Conservation (phyloP, 2,113 vertebrate genomes). For the Brachyhypopomus occidentalis region DNA sequence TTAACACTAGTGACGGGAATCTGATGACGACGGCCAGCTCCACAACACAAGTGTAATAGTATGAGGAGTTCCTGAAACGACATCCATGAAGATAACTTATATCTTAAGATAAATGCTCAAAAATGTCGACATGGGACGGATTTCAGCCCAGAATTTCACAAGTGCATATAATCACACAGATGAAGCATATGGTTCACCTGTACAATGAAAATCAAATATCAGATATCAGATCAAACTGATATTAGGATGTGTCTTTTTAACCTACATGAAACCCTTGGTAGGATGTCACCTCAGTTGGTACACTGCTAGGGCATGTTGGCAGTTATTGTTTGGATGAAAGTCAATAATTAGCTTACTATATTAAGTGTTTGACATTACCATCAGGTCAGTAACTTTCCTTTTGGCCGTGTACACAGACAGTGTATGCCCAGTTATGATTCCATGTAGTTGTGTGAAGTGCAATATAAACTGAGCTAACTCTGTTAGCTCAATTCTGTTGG, state of each 20-base stretch:
- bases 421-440: conserved; percentile 2
- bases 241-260: not conserved
- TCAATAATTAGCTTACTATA: conserved; percentile 7
- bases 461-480: too few relatives aligned
- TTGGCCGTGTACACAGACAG: not conserved
- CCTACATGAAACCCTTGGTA: not conserved
- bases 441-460: not conserved
- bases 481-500: too few relatives aligned
- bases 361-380: conserved; percentile 11
- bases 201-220: not conserved
- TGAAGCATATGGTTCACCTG: not conserved
- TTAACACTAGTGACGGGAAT: not conserved
- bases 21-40: not conserved
- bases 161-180: not conserved
- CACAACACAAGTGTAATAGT: not conserved
- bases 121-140: not conserved
- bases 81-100: not conserved
- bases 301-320: not conserved
- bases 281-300: not conserved
- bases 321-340: conserved; percentile 2
- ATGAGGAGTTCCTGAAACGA: not conserved
- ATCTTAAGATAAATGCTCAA: not conserved
- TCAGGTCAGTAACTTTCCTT: conserved; percentile 10
- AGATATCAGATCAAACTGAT: not conserved
- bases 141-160: not conserved